Base-by-base conservation (phyloP, 2,888 invertebrate genomes). In the Aromia moschata region DNA sequence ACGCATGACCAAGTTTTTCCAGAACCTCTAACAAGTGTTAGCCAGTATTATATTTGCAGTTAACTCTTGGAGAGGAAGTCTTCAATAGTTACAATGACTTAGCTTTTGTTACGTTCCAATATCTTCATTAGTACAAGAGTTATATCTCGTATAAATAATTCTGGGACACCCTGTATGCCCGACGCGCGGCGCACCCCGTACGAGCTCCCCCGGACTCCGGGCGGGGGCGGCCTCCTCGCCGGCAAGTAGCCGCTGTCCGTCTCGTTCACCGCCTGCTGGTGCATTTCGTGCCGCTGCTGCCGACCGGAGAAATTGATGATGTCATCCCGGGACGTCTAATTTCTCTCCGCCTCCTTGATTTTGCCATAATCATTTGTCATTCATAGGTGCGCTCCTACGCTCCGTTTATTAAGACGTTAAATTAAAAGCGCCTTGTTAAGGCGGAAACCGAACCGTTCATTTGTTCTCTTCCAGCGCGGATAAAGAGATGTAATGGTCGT, bases 221-320 rank as follows among this genome's bases (percentile, higher is more conserved):
- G 58, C 58, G 62, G 62, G 59, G 36, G 41, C 44, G 44, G 38
- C 57, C 56, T 43, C 56, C 54, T 57, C 43, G 15, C 43, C 54
- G 44, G 46, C 44, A 54, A 46, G 65, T 62, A 61, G 64, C 64
- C 62, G 64, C 44, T 65, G 62, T 58, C 65, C 60, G 58, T 52
- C 58, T n/a, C n/a, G 55, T 44, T 57, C 62, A 56, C 55, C 64
- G 62, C 65, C 65, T 61, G 60, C 61, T 64, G 64, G 38, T 43
- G 47, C 40, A 30, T 46, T 56, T 40, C 43, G 18, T 30, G 17
- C 30, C 14, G 52, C 56, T 47, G 41, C 56, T 47, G 41, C 56
- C 60, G 60, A 17, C 56, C 40, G 33, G 60, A 56, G 60, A 65
- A 67, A 67, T 67, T 67, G 67, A 67, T 67, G 67, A 67, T 67